These are phyloP conservation scores for Paracanthobrama guichenoti DNA, from an alignment of 2,113 vertebrate species.

Conservation along the genomic window DNA sequence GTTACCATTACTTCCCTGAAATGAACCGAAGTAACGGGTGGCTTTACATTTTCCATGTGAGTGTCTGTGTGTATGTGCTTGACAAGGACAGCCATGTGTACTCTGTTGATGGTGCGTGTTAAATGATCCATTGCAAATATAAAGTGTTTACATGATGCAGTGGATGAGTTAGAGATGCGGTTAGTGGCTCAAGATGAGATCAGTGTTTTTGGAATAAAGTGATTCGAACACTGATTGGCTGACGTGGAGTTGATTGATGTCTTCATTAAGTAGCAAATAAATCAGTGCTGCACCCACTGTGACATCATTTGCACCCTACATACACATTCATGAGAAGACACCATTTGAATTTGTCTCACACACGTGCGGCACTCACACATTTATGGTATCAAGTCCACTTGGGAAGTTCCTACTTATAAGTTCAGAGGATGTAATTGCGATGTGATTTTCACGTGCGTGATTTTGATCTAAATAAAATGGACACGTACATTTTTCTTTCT, in stretches of 20 bases:
- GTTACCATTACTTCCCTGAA: background rate
- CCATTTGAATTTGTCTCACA: slow-evolving; percentile 19
- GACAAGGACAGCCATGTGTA: background rate
- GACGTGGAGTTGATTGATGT: slow-evolving; percentile 9
- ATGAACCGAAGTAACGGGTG: slow-evolving; percentile 26
- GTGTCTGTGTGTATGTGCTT: background rate
- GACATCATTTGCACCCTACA: slow-evolving; percentile 39
- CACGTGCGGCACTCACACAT: background rate
- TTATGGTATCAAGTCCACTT: background rate
- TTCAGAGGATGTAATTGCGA: background rate
- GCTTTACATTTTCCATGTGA: background rate
- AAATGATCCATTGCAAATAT: slow-evolving; percentile 45
- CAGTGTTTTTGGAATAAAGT: slow-evolving; percentile 45
- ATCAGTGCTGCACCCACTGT: slow-evolving; percentile 43
- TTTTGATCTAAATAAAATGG: background rate
- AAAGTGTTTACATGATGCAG: slow-evolving; percentile 22
- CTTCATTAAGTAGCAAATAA: slow-evolving; percentile 37
- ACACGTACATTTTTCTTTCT: background rate
- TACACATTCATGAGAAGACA: background rate
- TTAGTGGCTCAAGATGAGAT: slow-evolving; percentile 34
- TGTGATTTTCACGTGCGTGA: background rate
- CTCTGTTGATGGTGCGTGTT: background rate
- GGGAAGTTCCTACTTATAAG: background rate
- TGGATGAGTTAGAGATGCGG: slow-evolving; percentile 25
- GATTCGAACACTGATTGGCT: slow-evolving; percentile 30